Evolutionary conservation across 2,797 vertebrate genomes (phyloP).

Genomic region (Falco cherrug): DNA sequence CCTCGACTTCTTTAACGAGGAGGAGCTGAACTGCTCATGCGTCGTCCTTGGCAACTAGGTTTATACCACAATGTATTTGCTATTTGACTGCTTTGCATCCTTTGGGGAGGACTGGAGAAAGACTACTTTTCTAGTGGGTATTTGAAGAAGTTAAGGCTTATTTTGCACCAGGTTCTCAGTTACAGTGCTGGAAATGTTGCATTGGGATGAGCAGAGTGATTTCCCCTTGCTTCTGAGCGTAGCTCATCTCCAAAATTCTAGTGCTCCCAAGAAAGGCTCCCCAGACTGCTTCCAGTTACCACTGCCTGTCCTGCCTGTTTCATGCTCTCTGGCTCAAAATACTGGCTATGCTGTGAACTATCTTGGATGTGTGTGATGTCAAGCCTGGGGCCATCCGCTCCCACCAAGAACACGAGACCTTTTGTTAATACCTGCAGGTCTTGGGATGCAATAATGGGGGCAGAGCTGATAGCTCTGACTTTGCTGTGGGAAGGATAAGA

Average conservation of each 20-base stretch:
- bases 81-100: not conserved
- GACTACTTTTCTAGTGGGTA: not conserved
- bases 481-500: not conserved
- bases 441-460: accelerated
- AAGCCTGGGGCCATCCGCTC: not conserved
- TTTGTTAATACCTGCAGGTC: not conserved
- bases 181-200: not conserved
- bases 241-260: not conserved
- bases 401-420: not conserved
- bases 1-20: not conserved
- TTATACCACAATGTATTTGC: not conserved
- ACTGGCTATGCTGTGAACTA: not conserved
- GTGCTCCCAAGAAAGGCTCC: not conserved
- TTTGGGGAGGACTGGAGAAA: not conserved
- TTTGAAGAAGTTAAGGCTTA: not conserved
- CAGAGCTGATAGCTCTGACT: not conserved
- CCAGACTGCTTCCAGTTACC: not conserved
- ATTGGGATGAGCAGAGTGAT: not conserved
- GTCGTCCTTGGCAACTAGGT: not conserved
- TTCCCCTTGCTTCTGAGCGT: not conserved
- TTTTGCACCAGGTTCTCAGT: not conserved
- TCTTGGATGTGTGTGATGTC: not conserved
- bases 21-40: not conserved
- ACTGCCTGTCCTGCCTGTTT: not conserved
- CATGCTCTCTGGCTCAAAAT: not conserved